phyloP scores from a whole-genome alignment of 2,113 vertebrate genomes.

The Xiphophorus maculatus region DNA sequence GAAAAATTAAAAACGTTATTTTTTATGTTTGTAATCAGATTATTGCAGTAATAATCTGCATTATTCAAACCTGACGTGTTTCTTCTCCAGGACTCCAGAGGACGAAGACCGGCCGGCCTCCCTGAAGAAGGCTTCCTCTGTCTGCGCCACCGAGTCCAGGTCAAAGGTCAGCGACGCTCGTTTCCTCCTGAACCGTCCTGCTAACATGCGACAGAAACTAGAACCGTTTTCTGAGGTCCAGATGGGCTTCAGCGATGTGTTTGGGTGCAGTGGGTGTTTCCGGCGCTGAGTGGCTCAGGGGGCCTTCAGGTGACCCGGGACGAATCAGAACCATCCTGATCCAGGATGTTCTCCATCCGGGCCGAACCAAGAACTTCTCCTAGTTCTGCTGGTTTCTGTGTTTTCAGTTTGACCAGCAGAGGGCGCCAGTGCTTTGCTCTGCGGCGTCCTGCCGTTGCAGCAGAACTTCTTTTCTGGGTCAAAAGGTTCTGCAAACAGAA shows the following conservation, averaged over 20 bases:
- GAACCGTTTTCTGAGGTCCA: neutral
- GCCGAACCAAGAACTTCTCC: neutral
- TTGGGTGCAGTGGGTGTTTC: neutral
- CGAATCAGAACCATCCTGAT: neutral
- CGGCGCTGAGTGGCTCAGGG: neutral
- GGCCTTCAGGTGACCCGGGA: neutral
- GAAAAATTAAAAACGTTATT: too few relatives aligned
- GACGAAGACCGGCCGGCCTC: neutral
- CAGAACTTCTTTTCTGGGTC: too few relatives aligned
- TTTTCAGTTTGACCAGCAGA: neutral
- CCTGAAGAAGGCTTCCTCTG: slow-evolving; percentile 18
- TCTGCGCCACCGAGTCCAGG: slow-evolving; percentile 63
- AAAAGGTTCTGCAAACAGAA: too few relatives aligned
- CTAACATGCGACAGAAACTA: neutral
- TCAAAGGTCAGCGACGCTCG: slow-evolving; percentile 73
- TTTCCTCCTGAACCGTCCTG: neutral
- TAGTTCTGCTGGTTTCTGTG: too few relatives aligned
- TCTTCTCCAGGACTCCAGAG: neutral
- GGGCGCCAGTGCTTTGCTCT: too few relatives aligned
- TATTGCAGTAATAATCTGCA: too few relatives aligned
- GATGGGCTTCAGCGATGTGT: neutral
- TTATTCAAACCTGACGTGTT: too few relatives aligned
- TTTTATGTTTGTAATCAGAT: too few relatives aligned
- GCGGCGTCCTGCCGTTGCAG: too few relatives aligned
- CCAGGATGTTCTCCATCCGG: neutral